These are phyloP conservation scores for Scarus forsteni DNA, from an alignment of 2,797 vertebrate species.

Conservation along the genomic window DNA sequence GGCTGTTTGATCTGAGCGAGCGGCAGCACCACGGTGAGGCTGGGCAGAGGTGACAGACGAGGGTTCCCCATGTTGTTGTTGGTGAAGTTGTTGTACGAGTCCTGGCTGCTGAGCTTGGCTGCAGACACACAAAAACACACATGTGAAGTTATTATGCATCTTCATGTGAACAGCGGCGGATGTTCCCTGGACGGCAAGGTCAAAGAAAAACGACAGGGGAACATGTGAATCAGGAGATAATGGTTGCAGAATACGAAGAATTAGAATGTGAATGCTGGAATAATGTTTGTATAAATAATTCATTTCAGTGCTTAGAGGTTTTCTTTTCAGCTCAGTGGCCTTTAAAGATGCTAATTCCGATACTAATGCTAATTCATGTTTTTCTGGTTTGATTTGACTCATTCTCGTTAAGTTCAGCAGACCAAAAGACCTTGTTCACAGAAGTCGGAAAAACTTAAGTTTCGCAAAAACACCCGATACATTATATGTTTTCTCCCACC, in stretches of 20 bases:
- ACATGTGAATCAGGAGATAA: constrained; percentile 24
- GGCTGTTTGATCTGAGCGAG: constrained; percentile 98
- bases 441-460: constrained; percentile 11
- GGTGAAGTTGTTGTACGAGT: constrained; percentile 96
- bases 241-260: not conserved
- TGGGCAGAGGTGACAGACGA: constrained; percentile 92
- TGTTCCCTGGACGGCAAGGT: constrained; percentile 15
- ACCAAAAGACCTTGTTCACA: constrained; percentile 15
- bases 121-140: constrained; percentile 36
- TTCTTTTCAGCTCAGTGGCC: constrained; percentile 22
- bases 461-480: not conserved
- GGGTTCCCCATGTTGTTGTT: constrained; percentile 98
- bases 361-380: not conserved
- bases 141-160: constrained; percentile 1
- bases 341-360: constrained; percentile 44
- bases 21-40: constrained; percentile 91
- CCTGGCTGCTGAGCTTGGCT: constrained; percentile 96
- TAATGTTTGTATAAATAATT: constrained; percentile 43
- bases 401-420: constrained; percentile 22
- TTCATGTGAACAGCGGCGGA: not conserved
- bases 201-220: not conserved
- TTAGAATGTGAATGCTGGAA: constrained; percentile 12
- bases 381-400: constrained; percentile 20
- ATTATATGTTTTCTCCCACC: not conserved
- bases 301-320: constrained; percentile 11